These are phyloP conservation scores for Apeltes quadracus DNA, from an alignment of 2,113 vertebrate genomes.

Conservation along the genomic window DNA sequence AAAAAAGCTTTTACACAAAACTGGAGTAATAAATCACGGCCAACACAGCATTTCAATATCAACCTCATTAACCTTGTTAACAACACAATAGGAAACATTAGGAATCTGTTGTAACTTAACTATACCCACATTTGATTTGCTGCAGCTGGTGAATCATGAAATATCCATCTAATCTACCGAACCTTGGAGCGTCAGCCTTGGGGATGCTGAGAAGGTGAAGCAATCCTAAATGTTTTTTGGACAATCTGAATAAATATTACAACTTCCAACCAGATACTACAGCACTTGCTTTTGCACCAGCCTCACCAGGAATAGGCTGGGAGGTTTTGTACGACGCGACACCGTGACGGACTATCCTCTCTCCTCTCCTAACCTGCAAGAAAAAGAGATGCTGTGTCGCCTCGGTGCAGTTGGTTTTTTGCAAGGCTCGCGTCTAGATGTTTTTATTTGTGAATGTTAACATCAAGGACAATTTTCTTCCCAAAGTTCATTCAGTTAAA, in stretches of 20 bases:
- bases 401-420: conserved; percentile 3
- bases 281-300: neutral
- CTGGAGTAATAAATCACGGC: conserved; percentile 38
- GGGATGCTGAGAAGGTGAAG: neutral
- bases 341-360: conserved; percentile 9
- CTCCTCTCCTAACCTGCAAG: conserved; percentile 13
- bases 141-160: neutral
- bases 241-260: neutral
- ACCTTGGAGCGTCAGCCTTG: neutral
- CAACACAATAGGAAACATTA: conserved; percentile 12
- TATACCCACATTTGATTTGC: neutral
- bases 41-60: conserved; percentile 26
- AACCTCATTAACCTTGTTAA: conserved; percentile 32
- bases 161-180: conserved; percentile 9
- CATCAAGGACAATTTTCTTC: conserved; percentile 10
- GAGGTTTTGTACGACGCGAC: neutral
- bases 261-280: conserved; percentile 1
- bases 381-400: neutral
- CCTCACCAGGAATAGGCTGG: neutral
- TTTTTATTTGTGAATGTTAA: conserved; percentile 16
- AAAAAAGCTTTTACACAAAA: conserved; percentile 36
- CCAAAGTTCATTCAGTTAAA: neutral
- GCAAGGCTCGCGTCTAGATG: conserved; percentile 10
- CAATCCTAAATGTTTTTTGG: neutral
- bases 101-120: neutral